Evolutionary conservation across 2,113 vertebrate genomes (phyloP).

Genomic region (Takifugu bimaculatus): DNA sequence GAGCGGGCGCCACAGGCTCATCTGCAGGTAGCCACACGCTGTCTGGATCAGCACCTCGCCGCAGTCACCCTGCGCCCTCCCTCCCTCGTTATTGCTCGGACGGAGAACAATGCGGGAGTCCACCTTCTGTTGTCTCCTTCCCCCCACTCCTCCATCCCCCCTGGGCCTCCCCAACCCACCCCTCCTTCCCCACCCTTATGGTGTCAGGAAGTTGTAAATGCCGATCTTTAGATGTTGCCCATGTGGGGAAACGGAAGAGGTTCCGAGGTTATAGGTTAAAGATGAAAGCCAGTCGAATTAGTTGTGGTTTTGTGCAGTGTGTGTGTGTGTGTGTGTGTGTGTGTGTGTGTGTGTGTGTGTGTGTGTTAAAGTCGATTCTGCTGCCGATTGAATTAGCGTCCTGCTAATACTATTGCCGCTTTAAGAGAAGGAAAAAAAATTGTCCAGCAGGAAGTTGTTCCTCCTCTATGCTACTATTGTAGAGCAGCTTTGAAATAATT

Average conservation of each 20-base stretch:
- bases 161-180: not conserved
- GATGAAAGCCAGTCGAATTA: conserved; percentile 51
- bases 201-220: conserved; percentile 51
- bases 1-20: conserved; percentile 48
- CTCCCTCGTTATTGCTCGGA: conserved; percentile 38
- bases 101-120: conserved; percentile 34
- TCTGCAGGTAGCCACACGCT: conserved; percentile 52
- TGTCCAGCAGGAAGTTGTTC: too few relatives aligned
- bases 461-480: too few relatives aligned
- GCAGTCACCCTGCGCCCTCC: conserved; percentile 29
- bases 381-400: too few relatives aligned
- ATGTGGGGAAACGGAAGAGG: conserved; percentile 26
- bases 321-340: not conserved
- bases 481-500: too few relatives aligned
- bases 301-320: conserved; percentile 18
- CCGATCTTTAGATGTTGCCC: conserved; percentile 45
- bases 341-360: conserved; percentile 1
- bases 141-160: conserved; percentile 3
- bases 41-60: conserved; percentile 21
- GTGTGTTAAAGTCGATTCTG: not conserved
- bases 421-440: too few relatives aligned
- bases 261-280: conserved; percentile 46
- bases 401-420: too few relatives aligned
- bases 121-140: conserved; percentile 22
- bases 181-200: conserved; percentile 8